Percentiles rank a stretch among this genome's conserved stretches.
Conservation (phyloP, 2,888 invertebrate genomes). For the Machimus atricapillus region DNA sequence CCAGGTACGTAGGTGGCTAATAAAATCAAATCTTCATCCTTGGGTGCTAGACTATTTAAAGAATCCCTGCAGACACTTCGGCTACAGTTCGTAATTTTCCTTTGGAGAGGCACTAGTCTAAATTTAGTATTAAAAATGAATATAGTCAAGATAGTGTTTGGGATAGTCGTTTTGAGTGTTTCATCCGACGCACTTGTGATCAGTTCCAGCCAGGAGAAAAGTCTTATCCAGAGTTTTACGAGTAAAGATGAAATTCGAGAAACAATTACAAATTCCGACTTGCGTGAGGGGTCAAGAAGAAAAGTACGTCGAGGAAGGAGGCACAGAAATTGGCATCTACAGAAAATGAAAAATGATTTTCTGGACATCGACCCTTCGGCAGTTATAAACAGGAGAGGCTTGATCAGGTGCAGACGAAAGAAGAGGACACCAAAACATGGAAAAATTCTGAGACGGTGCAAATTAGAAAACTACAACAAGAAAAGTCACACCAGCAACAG, state of each 20-base stretch:
- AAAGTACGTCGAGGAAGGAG: background rate
- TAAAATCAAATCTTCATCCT: background rate
- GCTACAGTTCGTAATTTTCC: background rate
- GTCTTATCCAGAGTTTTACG: background rate
- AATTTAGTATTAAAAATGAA: background rate
- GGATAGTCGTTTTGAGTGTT: background rate
- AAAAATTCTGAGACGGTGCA: background rate
- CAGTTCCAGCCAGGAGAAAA: background rate
- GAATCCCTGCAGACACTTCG: background rate
- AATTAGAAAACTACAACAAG: background rate
- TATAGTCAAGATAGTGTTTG: background rate
- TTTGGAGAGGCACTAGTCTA: background rate
- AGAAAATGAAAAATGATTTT: background rate
- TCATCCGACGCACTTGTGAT: background rate
- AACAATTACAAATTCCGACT: background rate
- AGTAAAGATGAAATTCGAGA: background rate
- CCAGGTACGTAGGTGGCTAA: background rate
- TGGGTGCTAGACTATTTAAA: background rate
- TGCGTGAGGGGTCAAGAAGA: background rate
- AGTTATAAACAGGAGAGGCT: background rate
- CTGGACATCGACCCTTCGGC: background rate
- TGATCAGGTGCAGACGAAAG: background rate
- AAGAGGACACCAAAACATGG: background rate
- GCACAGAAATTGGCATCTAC: background rate
- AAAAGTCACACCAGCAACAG: background rate